phyloP scores from a whole-genome alignment of 2,888 invertebrate genomes.

The Stratiomys singularior region DNA sequence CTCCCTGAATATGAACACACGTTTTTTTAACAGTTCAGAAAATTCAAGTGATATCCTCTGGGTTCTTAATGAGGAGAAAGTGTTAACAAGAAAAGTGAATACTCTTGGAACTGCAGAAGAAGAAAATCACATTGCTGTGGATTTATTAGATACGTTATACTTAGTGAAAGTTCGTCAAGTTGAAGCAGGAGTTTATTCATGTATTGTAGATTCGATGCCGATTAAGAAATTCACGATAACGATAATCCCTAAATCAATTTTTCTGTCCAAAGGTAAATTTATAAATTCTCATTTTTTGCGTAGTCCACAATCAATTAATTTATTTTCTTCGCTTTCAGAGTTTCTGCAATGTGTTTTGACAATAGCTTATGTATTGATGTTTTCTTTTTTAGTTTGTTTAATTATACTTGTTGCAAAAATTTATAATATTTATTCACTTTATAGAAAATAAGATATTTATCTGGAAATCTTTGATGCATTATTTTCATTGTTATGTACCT shows the following conservation, averaged over 20 bases:
- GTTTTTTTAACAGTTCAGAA: not conserved
- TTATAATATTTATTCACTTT: constrained; percentile 16
- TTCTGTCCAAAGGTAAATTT: constrained; percentile 44
- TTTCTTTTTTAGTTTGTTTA: constrained; percentile 43
- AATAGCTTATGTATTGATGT: constrained; percentile 28
- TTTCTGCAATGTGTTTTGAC: constrained; percentile 35
- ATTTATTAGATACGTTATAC: constrained; percentile 24
- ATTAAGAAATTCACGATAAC: constrained; percentile 38
- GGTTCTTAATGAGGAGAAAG: constrained; percentile 40
- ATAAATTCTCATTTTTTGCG: not conserved
- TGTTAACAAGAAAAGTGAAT: constrained; percentile 28
- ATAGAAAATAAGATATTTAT: constrained; percentile 22
- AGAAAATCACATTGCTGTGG: constrained; percentile 45
- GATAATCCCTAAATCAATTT: constrained; percentile 41
- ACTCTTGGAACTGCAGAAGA: constrained; percentile 39
- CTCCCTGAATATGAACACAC: not conserved
- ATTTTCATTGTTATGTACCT: no score
- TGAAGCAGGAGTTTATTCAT: constrained; percentile 46
- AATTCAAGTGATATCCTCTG: constrained; percentile 46
- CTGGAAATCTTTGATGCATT: no score
- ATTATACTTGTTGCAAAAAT: constrained; percentile 40
- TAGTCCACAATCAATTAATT: not conserved
- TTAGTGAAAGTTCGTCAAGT: constrained; percentile 17
- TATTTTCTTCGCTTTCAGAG: constrained; percentile 13
- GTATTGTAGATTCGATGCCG: constrained; percentile 44